phyloP scores from a whole-genome alignment of 2,888 invertebrate species.

The Laothoe populi region DNA sequence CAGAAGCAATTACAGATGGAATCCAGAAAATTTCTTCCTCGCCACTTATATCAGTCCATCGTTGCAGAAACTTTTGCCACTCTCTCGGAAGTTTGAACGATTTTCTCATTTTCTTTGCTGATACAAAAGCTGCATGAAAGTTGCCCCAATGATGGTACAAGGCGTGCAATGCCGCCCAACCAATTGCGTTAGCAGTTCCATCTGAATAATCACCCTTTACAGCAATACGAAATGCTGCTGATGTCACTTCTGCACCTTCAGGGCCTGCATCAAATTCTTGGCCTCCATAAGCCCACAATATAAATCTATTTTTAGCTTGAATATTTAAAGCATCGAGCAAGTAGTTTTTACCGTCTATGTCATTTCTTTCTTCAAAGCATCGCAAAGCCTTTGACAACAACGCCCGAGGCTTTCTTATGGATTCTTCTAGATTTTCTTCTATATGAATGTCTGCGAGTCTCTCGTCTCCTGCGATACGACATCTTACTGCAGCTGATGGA shows the following conservation, averaged over 20 bases:
- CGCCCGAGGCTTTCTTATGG: conserved; percentile 56
- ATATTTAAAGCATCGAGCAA: conserved; percentile 57
- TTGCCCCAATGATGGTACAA: conserved; percentile 60
- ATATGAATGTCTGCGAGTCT: conserved; percentile 59
- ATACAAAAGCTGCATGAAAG: conserved; percentile 61
- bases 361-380: conserved; percentile 61
- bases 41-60: conserved; percentile 69
- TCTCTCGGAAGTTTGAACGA: conserved; percentile 60
- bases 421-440: conserved; percentile 51
- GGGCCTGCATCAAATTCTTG: conserved; percentile 61
- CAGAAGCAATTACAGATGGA: conserved; percentile 52
- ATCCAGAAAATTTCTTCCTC: conserved; percentile 74
- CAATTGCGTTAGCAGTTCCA: conserved; percentile 69
- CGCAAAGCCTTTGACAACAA: conserved; percentile 63
- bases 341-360: conserved; percentile 57
- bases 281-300: conserved; percentile 70
- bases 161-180: conserved; percentile 74
- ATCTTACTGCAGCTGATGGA: conserved; percentile 58
- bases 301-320: conserved; percentile 63
- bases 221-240: conserved; percentile 69
- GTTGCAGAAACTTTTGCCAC: conserved; percentile 63
- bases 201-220: conserved; percentile 69
- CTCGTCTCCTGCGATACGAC: conserved; percentile 61
- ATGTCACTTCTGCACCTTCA: conserved; percentile 48
- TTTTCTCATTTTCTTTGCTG: conserved; percentile 73